Evolutionary conservation across 2,888 invertebrate genomes (phyloP), one percentile per base, ranked within the genome.

Genomic region (Leucophenga montana): DNA sequence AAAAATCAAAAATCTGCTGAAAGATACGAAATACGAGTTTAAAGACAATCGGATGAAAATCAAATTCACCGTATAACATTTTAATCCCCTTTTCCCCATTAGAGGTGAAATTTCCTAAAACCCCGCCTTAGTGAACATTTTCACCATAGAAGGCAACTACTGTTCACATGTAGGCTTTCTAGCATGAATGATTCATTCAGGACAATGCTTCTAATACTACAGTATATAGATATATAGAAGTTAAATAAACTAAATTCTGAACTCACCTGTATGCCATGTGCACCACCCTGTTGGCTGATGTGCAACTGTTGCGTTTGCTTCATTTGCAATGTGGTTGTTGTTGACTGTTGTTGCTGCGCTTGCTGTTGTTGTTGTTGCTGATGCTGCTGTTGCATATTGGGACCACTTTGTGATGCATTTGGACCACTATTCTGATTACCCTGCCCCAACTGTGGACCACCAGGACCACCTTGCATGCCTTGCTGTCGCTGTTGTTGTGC

Each of bases 221-320:
- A n/a, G n/a, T n/a, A n/a, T n/a, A n/a, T n/a, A n/a, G n/a, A n/a
- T n/a, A n/a, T n/a, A n/a, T n/a, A n/a, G n/a, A n/a, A n/a, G n/a
- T n/a, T n/a, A n/a, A n/a, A n/a, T n/a, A n/a, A n/a, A n/a, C n/a
- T n/a, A n/a, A 53, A 53, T 53, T 53, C 6, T 53, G 20, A 31
- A 66, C 91, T 90, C 85, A 95, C 95, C 92, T 95, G 95, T 79
- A 95, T 92, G 83, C 93, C 94, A 86, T 94, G 94, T 66, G 92
- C 92, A 64, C 94, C 91, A 73, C 92, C 93, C 70, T 94, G 94
- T 86, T 96, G 96, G 78, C 91, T 92, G 80, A 97, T 94, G 88
- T 96, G 96, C 88, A 96, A 89, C 88, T 96, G 95, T 87, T 95
- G 95, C 69, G 95, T 94, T 88, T 96, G 96, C 85, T 94, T 94